These are phyloP conservation scores for Cremastinae sp. DNA, from an alignment of 2,888 invertebrate species.

Conservation along the genomic window DNA sequence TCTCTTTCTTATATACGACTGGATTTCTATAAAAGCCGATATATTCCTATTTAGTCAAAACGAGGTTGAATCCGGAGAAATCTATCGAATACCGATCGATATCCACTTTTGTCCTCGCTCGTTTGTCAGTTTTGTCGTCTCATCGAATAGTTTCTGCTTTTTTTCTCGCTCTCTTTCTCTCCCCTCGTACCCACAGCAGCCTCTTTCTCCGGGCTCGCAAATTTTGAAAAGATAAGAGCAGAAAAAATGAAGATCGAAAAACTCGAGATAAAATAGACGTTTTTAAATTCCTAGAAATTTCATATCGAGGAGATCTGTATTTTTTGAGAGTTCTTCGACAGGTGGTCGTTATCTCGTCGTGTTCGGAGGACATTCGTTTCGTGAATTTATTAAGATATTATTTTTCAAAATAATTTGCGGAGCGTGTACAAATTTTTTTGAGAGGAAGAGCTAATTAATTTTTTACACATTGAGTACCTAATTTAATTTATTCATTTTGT, in stretches of 20 bases:
- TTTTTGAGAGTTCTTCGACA: constrained; percentile 1
- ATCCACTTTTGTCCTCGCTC: constrained; percentile 59
- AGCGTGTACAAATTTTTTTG: no score
- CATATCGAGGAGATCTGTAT: no score
- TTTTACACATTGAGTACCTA: no score
- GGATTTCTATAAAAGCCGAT: constrained; percentile 73
- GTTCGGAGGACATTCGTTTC: no score
- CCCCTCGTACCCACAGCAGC: background rate
- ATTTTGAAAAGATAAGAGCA: no score
- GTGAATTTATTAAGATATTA: constrained; percentile 2
- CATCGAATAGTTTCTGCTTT: background rate
- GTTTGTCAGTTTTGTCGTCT: constrained; percentile 46
- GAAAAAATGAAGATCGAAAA: no score
- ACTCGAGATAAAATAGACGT: no score
- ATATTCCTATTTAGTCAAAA: constrained; percentile 76
- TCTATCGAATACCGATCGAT: constrained; percentile 75
- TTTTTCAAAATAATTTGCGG: no score
- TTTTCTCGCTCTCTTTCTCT: constrained; percentile 5
- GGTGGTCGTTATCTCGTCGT: constrained; percentile 28
- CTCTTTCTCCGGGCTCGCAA: no score
- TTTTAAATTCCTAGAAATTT: no score
- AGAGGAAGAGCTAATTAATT: no score
- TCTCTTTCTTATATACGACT: constrained; percentile 53
- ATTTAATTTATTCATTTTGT: no score
- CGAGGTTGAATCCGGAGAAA: constrained; percentile 74